These are phyloP conservation scores for Aradophagus sp. DNA, from an alignment of 1,140 invertebrate genomes.

Conservation along the genomic window DNA sequence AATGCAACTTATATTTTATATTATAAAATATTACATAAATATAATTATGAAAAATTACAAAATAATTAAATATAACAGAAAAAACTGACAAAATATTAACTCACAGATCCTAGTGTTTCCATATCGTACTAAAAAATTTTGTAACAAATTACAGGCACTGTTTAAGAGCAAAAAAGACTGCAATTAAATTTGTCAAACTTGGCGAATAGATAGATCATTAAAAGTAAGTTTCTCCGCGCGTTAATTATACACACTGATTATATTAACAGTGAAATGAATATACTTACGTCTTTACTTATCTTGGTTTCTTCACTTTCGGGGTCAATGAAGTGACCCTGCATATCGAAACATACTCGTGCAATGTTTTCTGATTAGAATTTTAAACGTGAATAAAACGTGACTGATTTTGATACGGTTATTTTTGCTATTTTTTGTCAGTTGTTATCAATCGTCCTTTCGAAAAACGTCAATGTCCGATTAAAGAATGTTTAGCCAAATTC, in stretches of 20 bases:
- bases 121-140: too few species aligned
- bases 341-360: slow-evolving; percentile 65
- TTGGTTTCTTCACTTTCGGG: slow-evolving; percentile 64
- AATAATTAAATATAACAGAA: too few species aligned
- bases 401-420: slow-evolving; percentile 43
- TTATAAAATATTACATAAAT: not conserved
- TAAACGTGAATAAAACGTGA: slow-evolving; percentile 74
- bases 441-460: too few species aligned
- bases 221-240: slow-evolving; percentile 26
- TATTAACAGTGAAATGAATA: slow-evolving; percentile 50
- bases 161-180: not conserved
- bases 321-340: slow-evolving; percentile 70
- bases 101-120: slow-evolving; percentile 68
- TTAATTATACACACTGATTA: slow-evolving; percentile 57
- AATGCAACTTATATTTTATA: too few species aligned
- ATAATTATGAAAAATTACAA: not conserved
- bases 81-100: too few species aligned
- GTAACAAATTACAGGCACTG: too few species aligned
- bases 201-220: slow-evolving; percentile 9
- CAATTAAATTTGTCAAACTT: slow-evolving; percentile 17
- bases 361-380: slow-evolving; percentile 57
- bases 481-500: too few species aligned
- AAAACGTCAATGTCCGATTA: too few species aligned
- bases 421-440: not conserved
- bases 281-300: slow-evolving; percentile 73